phyloP scores from a whole-genome alignment of 2,797 vertebrate genomes.

The Pseudochaenichthys georgianus region DNA sequence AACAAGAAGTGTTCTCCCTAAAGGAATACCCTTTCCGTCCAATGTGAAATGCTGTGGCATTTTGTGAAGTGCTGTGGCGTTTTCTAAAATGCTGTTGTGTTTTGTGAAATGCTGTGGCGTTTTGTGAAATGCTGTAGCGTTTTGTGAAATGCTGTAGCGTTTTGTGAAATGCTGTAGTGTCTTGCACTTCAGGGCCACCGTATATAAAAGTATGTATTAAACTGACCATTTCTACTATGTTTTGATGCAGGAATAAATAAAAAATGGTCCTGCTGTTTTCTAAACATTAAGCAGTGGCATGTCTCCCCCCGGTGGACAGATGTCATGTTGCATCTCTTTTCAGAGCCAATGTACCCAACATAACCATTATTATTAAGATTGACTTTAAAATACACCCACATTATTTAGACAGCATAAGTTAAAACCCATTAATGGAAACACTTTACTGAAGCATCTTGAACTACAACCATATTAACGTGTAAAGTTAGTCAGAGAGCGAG shows the following conservation, averaged over 20 bases:
- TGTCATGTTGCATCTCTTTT: background rate
- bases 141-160: no score
- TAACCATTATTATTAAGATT: background rate
- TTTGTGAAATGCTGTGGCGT: no score
- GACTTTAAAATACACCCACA: background rate
- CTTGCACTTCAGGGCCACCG: no score
- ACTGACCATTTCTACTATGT: background rate
- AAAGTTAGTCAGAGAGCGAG: no score
- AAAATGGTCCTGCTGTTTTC: background rate
- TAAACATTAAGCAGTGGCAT: slow-evolving; percentile 10
- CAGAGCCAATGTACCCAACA: background rate
- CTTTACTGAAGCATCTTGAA: background rate
- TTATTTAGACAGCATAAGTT: background rate
- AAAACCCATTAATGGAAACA: background rate
- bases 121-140: no score
- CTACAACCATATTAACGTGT: background rate
- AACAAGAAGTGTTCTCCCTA: no score
- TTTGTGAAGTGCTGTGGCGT: no score
- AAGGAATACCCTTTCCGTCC: no score
- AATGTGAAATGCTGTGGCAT: no score
- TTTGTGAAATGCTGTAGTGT: no score
- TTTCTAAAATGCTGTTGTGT: no score
- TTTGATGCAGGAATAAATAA: background rate
- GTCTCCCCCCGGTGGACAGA: slow-evolving; percentile 60
- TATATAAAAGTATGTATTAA: no score